A percentile compares a stretch with the other conserved stretches of the same genome.
Conservation (phyloP, 35 echinoderm and acorn worm genomes). For the Acanthaster planci region DNA sequence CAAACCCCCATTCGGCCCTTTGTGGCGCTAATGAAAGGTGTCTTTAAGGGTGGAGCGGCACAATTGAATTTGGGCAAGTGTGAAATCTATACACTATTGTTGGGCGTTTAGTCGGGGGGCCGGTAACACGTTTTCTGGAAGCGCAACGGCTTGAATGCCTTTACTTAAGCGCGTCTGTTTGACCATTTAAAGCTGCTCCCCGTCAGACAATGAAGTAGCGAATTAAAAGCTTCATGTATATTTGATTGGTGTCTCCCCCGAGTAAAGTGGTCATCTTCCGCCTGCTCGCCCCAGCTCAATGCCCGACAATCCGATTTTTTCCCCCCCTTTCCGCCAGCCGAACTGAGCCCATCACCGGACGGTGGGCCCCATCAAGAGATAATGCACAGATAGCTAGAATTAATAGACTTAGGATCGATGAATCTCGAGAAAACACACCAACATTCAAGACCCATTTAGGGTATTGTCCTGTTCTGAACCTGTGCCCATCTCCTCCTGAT, state of each 20-base stretch:
- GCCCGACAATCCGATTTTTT: slow-evolving; percentile 11
- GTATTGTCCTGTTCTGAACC: slow-evolving; percentile 40
- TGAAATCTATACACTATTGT: slow-evolving; percentile 75
- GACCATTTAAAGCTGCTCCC: slow-evolving; percentile 55
- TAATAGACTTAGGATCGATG: slow-evolving; percentile 70
- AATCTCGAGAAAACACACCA: slow-evolving; percentile 52
- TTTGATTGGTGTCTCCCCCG: slow-evolving; percentile 47
- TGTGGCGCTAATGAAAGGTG: slow-evolving; percentile 44
- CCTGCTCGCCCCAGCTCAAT: slow-evolving; percentile 42
- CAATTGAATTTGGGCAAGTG: slow-evolving; percentile 66
- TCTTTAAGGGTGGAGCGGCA: slow-evolving; percentile 40
- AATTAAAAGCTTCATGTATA: slow-evolving; percentile 52
- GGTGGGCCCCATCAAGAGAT: slow-evolving; percentile 12
- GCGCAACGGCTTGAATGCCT: background rate
- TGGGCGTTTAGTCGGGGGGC: slow-evolving; percentile 56
- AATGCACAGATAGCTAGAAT: slow-evolving; percentile 42
- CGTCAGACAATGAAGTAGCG: slow-evolving; percentile 31
- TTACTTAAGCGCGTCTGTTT: slow-evolving; percentile 57
- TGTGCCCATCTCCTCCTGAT: background rate
- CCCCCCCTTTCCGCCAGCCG: background rate
- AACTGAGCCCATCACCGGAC: background rate
- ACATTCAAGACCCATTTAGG: slow-evolving; percentile 65
- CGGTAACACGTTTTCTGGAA: slow-evolving; percentile 32
- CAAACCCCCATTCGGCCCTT: background rate
- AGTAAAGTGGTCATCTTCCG: slow-evolving; percentile 45